phyloP scores from a whole-genome alignment of 2,113 vertebrate genomes.

The Myiagra hebetior region DNA sequence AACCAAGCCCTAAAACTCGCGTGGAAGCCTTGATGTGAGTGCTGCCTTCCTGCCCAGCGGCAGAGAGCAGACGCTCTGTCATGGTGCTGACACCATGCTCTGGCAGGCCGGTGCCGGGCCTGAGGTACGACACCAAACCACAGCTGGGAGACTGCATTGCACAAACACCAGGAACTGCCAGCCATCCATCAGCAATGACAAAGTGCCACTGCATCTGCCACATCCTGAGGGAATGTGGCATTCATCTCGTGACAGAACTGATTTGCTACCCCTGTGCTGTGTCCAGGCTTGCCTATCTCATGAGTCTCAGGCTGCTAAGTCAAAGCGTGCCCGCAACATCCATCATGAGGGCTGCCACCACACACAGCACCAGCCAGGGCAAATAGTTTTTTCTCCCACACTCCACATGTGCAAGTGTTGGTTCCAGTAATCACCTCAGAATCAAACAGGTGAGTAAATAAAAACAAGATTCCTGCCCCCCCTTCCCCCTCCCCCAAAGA shows the following conservation, averaged over 20 bases:
- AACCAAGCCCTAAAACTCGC: background rate
- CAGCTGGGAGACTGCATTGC: background rate
- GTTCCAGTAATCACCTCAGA: background rate
- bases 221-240: background rate
- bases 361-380: background rate
- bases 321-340: background rate
- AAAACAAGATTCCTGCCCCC: background rate
- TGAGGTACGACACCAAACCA: background rate
- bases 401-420: background rate
- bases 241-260: background rate
- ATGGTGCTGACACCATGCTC: rapidly evolving
- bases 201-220: background rate
- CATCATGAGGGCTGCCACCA: background rate
- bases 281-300: background rate
- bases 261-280: background rate
- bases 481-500: rapidly evolving
- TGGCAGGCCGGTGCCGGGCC: background rate
- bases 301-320: background rate
- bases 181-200: background rate
- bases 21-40: background rate
- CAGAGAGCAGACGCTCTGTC: background rate
- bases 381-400: background rate
- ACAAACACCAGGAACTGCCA: background rate
- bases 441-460: constrained; percentile 32
- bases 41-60: background rate